Conservation (phyloP, 2,888 invertebrate genomes). For the Cephus rjabovi region DNA sequence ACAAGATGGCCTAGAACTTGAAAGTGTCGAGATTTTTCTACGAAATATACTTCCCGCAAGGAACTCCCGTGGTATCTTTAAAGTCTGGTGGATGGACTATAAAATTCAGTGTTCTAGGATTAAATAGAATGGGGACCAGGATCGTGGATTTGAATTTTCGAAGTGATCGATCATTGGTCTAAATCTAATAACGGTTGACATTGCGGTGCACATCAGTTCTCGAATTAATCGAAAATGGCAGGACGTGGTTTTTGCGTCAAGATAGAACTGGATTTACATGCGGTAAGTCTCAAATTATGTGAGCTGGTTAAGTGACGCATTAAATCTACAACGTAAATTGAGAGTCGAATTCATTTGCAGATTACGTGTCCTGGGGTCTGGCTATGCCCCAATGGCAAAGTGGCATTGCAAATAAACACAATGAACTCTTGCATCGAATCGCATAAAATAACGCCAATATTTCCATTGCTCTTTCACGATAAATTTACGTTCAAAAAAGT, state of each 20-base stretch:
- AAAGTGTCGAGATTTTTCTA: conserved; percentile 10
- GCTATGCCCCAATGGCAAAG: conserved; percentile 83
- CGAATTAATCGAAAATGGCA: conserved; percentile 43
- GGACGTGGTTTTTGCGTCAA: conserved; percentile 59
- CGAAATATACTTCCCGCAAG: neutral
- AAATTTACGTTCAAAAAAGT: conserved; percentile 78
- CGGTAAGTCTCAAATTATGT: conserved; percentile 44
- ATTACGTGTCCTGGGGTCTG: conserved; percentile 89
- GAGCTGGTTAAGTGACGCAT: neutral
- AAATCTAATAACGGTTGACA: conserved; percentile 12
- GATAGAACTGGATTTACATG: conserved; percentile 58
- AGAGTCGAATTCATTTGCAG: conserved; percentile 61
- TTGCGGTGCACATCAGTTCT: neutral
- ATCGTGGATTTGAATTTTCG: conserved; percentile 1
- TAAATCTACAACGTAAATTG: neutral
- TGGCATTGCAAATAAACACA: conserved; percentile 77
- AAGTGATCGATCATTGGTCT: conserved; percentile 10
- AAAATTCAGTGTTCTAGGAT: conserved; percentile 5
- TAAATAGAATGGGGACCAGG: conserved; percentile 12
- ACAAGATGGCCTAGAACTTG: conserved; percentile 30
- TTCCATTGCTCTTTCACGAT: conserved; percentile 79
- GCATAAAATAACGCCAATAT: conserved; percentile 73
- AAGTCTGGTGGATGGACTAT: neutral
- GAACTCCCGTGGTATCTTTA: neutral
- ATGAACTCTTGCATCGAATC: conserved; percentile 80